Base-by-base conservation (phyloP, 2,888 invertebrate species). In the Oscheius sp. region DNA sequence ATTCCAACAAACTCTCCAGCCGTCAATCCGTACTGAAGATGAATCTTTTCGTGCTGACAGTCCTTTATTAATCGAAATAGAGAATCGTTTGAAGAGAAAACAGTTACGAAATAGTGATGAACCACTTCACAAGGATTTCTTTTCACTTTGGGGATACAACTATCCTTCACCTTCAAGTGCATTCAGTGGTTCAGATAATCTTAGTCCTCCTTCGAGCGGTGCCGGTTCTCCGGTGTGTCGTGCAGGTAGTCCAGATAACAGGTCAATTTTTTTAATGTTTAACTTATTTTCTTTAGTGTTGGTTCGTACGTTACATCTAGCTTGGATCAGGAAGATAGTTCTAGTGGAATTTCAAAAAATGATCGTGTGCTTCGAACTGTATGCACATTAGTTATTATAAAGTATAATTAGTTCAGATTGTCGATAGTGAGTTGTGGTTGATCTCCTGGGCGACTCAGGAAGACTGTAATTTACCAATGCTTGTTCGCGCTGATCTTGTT, bases 351-450 rank as follows among this genome's bases (percentile, higher is more conserved):
- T 32, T 22, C 32, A 8, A 4, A 9, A 28, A 8, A 44, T 41
- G 26, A 49, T 64, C 30, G 67, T 59, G 28, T 50, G 17, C 9
- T 44, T 17, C 28, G 66, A 41, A 12, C 70, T 68, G 30, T 51
- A 70, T n/a, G n/a, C n/a, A n/a, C n/a, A n/a, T n/a, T n/a, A n/a
- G n/a, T n/a, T n/a, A n/a, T n/a, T n/a, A n/a, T n/a, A n/a, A n/a
- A n/a, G n/a, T n/a, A n/a, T n/a, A n/a, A n/a, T 32, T 33, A 33
- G 36, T 38, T 8, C 24, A 77, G 75, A 75, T 80, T 2, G 71
- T 77, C 17, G 77, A 80, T 38, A 68, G 68, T 24, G 77, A 75
- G 56, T 47, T 80, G 26, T 76, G 73, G 74, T 44, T 80, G 44
- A 64, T 80, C 12, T 70, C 71, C 1, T 73, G 72, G 68, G 71